Conservation (phyloP, 2,797 vertebrate genomes). For the Rhinophrynus dorsalis region DNA sequence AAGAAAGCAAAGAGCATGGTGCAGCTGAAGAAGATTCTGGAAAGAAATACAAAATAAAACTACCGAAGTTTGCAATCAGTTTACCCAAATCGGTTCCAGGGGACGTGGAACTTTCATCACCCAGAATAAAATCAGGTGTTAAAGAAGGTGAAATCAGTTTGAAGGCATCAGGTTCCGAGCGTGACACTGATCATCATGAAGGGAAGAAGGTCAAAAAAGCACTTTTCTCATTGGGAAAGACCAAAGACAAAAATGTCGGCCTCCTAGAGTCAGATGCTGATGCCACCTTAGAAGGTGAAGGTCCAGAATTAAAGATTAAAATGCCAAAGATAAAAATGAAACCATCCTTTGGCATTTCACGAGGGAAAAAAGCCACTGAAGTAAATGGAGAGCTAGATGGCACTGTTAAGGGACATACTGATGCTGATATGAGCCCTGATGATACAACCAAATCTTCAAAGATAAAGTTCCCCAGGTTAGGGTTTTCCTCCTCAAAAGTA, state of each 20-base stretch:
- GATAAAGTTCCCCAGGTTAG: conserved; percentile 70
- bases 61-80: conserved; percentile 74
- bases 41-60: conserved; percentile 69
- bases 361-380: conserved; percentile 58
- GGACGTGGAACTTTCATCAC: conserved; percentile 45
- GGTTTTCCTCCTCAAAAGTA: conserved; percentile 63
- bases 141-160: conserved; percentile 21
- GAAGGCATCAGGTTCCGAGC: conserved; percentile 43
- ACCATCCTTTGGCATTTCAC: conserved; percentile 61
- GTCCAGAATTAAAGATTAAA: conserved; percentile 54
- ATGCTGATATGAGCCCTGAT: conserved; percentile 43
- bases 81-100: conserved; percentile 60
- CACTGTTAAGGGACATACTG: neutral
- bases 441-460: conserved; percentile 56
- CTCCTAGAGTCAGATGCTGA: conserved; percentile 43
- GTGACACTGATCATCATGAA: conserved; percentile 61
- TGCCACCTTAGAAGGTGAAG: conserved; percentile 1
- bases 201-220: conserved; percentile 69
- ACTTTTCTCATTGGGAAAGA: conserved; percentile 69
- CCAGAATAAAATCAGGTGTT: conserved; percentile 22
- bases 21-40: conserved; percentile 49
- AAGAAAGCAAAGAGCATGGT: conserved; percentile 56
- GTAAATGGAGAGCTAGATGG: conserved; percentile 48
- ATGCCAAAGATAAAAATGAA: conserved; percentile 67
- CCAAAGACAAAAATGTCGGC: conserved; percentile 55